Evolutionary conservation across 2,888 invertebrate genomes (phyloP), one percentile per base, ranked within the genome.

Genomic region (Troides aeacus): DNA sequence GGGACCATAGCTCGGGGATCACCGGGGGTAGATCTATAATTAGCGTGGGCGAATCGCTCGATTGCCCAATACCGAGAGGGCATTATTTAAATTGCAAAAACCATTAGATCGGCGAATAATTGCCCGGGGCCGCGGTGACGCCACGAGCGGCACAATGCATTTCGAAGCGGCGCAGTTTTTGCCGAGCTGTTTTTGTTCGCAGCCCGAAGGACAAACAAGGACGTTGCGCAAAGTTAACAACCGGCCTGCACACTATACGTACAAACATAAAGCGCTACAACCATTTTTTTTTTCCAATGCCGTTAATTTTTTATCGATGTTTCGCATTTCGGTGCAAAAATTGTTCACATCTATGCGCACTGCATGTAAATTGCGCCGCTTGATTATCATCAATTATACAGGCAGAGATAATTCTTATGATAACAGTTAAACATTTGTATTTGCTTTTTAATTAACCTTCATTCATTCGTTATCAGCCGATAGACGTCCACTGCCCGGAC

Each of bases 51-150:
- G 68, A 64, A 64, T 61, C 64, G 64, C 60, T 18, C 68, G 64
- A 69, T 69, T 56, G 68, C 59, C 64, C 60, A 64, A 61, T 69
- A 42, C 58, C 64, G 64, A 39, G 64, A 39, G 53, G 62, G 56
- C 53, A 64, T 69, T 64, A 69, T 69, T 69, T 64, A 64, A 69
- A 69, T 69, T 60, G 56, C 64, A 69, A 64, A 69, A 69, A 64
- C 68, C 68, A 69, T 69, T 69, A 64, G 68, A 65, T 42, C 69
- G 69, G 39, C 64, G 61, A 69, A 69, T 69, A 69, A 69, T 69
- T 69, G 62, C 61, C 68, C 69, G 61, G 57, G 64, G 64, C 64
- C 42, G 42, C 61, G 65, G 57, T 70, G 66, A 66, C 66, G 69
- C 62, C 69, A 70, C 53, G 50, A 30, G 59, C 50, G 30, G 59